Evolutionary conservation across 2,113 vertebrate genomes (phyloP).

Genomic region (Chionomys nivalis): DNA sequence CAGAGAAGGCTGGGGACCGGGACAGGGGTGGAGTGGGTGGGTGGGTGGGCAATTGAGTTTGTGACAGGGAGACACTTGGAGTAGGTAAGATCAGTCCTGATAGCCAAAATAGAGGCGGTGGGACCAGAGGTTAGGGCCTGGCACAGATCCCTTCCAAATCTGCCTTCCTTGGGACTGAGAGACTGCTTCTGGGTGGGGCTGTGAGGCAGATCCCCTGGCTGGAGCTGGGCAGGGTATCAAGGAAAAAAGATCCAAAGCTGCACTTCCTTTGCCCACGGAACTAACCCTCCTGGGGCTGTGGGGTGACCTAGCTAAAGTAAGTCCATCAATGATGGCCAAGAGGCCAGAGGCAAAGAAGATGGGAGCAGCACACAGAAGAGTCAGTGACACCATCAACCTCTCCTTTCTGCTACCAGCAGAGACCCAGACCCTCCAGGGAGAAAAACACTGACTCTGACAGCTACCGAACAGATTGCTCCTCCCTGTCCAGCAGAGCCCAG

Average conservation of each 20-base stretch:
- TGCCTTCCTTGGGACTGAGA: not conserved
- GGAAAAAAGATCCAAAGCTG: not conserved
- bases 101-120: not conserved
- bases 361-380: too few relatives aligned
- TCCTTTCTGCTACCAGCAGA: not conserved
- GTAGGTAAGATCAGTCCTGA: not conserved
- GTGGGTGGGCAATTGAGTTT: too few relatives aligned
- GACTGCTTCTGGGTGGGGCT: not conserved
- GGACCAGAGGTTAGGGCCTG: not conserved
- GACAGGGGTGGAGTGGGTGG: too few relatives aligned
- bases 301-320: not conserved
- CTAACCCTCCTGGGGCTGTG: not conserved
- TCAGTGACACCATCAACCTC: not conserved
- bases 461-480: not conserved
- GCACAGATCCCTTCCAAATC: not conserved
- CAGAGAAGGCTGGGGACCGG: not conserved
- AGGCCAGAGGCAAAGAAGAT: not conserved
- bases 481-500: not conserved
- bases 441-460: not conserved
- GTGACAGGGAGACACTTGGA: too few relatives aligned
- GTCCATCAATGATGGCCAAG: not conserved
- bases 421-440: not conserved
- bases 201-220: not conserved
- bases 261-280: not conserved
- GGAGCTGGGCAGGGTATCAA: too few relatives aligned